Conservation (phyloP, 2,113 vertebrate genomes). For the Carettochelys insculpta region DNA sequence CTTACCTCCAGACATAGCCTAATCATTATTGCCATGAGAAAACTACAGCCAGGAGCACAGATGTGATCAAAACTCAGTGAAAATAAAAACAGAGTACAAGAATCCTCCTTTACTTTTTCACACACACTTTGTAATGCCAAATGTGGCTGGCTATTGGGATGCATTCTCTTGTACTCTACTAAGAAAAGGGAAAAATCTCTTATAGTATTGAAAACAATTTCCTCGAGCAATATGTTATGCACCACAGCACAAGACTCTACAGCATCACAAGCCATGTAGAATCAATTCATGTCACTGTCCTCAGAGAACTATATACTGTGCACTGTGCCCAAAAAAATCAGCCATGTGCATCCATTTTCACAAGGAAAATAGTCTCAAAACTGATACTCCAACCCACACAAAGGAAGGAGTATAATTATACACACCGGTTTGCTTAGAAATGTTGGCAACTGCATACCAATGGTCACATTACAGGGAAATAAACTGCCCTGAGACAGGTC, state of each 20-base stretch:
- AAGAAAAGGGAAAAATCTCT: neutral
- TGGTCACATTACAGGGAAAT: neutral
- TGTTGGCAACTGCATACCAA: rapidly evolving
- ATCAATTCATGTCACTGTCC: neutral
- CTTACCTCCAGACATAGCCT: neutral
- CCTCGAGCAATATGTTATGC: neutral
- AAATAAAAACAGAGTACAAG: neutral
- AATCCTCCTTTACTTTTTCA: neutral
- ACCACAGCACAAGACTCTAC: rapidly evolving
- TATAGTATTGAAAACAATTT: neutral
- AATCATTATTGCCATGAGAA: neutral
- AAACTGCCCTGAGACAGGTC: rapidly evolving
- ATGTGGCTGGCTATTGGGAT: neutral
- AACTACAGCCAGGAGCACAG: neutral
- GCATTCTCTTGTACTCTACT: neutral
- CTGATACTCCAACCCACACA: neutral
- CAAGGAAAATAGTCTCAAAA: neutral
- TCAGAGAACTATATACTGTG: rapidly evolving
- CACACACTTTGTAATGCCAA: neutral
- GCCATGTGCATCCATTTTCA: rapidly evolving
- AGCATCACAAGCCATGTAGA: rapidly evolving
- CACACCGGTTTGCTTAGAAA: rapidly evolving
- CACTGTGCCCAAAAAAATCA: rapidly evolving
- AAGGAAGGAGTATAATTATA: rapidly evolving
- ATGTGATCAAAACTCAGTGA: neutral